Conservation (phyloP, 1,140 invertebrate species). For the Drosophila novamexicana region DNA sequence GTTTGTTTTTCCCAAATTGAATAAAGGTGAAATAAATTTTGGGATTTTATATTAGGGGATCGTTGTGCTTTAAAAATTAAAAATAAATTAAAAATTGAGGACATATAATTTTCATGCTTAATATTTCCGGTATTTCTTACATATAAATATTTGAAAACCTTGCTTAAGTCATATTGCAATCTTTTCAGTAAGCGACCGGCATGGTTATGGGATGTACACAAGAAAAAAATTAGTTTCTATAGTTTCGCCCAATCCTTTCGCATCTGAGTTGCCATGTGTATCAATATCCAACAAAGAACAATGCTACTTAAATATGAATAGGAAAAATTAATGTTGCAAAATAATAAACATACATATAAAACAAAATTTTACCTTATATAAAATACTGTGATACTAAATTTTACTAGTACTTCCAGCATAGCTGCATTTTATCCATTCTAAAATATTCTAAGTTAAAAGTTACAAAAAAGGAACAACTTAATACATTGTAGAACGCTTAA, state of each 20-base stretch:
- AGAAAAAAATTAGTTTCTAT: not conserved
- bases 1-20: no score
- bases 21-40: no score
- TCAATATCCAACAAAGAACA: constrained; percentile 26
- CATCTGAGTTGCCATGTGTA: constrained; percentile 26
- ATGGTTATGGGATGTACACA: not conserved
- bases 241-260: not conserved
- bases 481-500: constrained; percentile 30
- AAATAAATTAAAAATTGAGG: no score
- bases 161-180: no score
- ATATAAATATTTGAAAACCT: no score
- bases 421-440: constrained; percentile 85
- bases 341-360: constrained; percentile 52
- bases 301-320: constrained; percentile 21
- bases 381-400: constrained; percentile 85
- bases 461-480: constrained; percentile 2
- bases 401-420: constrained; percentile 85
- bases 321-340: constrained; percentile 26
- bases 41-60: no score
- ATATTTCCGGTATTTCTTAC: no score
- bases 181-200: no score
- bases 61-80: no score
- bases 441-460: constrained; percentile 80
- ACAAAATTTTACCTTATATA: constrained; percentile 83
- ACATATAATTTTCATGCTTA: no score